Evolutionary conservation across 2,797 vertebrate species (phyloP).

Genomic region (Propithecus perrieri): DNA sequence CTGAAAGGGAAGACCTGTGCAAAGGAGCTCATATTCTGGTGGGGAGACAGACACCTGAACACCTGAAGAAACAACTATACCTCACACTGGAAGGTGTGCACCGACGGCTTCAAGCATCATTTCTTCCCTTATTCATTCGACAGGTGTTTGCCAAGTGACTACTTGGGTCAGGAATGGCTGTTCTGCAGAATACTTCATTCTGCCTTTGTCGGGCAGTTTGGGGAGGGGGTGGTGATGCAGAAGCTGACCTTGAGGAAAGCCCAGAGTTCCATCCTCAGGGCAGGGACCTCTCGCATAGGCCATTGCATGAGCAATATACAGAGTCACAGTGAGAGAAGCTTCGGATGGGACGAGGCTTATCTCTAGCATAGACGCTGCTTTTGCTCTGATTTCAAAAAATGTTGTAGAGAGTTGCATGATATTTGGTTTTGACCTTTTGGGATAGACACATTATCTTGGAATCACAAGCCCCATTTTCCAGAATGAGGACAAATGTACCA

Average conservation of each 20-base stretch:
- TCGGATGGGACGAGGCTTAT: not conserved
- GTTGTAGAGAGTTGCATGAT: not conserved
- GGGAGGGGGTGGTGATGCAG: not conserved
- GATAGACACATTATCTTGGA: not conserved
- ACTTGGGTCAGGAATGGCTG: not conserved
- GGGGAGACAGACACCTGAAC: not conserved
- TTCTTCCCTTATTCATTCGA: not conserved
- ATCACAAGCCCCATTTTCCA: slow-evolving; percentile 15
- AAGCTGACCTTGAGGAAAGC: not conserved
- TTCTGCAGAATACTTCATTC: not conserved
- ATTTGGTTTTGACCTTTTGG: slow-evolving; percentile 1
- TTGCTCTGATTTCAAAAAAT: not conserved
- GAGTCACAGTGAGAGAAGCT: not conserved
- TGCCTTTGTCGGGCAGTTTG: not conserved
- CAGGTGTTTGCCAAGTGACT: not conserved
- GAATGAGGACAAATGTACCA: not conserved
- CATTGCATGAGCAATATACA: not conserved
- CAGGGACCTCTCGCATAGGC: not conserved
- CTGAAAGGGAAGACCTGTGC: not conserved
- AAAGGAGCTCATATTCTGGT: not conserved
- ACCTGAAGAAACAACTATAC: not conserved
- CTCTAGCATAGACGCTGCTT: not conserved
- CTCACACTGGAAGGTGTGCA: not conserved
- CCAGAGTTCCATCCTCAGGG: not conserved
- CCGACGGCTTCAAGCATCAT: not conserved